Evolutionary conservation across 1,140 invertebrate genomes (phyloP), one percentile per base, ranked within the genome.

Genomic region (Drosophila pectinifera): DNA sequence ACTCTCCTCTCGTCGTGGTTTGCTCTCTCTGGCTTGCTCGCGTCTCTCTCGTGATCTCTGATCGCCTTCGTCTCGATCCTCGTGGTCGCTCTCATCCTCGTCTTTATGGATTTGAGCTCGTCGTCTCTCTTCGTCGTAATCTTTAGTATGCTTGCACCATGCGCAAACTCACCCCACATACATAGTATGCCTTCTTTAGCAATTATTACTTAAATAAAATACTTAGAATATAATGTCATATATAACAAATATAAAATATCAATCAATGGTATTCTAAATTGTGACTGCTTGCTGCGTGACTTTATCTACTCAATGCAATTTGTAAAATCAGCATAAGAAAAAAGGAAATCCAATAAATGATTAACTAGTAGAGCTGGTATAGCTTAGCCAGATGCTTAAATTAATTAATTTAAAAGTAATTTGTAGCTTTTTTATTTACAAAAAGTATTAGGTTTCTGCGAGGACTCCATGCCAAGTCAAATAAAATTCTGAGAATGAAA

Each of bases 401-500:
- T 16, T 22, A n/a, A 1, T 3, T 14, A 7, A 7, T 34, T 46
- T 7, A 24, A n/a, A 16, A 16, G 14, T 5, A 7, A 11, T 61
- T 56, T 18, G 7, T 16, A 14, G 3, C 28, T 56, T 18, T n/a
- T 31, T 46, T 58, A 22, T 22, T n/a, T 5, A 20, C 5, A 26
- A n/a, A 16, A 22, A 57, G 54, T 41, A 62, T 41, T 54, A 4
- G 11, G 18, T 58, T 58, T 22, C 24, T 28, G 5, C 5, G 18
- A 2, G 59, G 54, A 63, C 34, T 63, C 39, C 59, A 42, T 59
- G 24, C 8, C 38, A 49, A 41, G 38, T 24, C 8, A 24, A 31
- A 31, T 31, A 13, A 1, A 22, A 38, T 38, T 45, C 28, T 24
- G 5, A 10, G 31, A 10, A 54, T 6, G 5, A 36, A 3, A 11